A percentile compares a stretch with the other conserved stretches of the same genome.
phyloP scores from a whole-genome alignment of 2,797 vertebrate genomes.

The Sternarchorhynchus goeldii region DNA sequence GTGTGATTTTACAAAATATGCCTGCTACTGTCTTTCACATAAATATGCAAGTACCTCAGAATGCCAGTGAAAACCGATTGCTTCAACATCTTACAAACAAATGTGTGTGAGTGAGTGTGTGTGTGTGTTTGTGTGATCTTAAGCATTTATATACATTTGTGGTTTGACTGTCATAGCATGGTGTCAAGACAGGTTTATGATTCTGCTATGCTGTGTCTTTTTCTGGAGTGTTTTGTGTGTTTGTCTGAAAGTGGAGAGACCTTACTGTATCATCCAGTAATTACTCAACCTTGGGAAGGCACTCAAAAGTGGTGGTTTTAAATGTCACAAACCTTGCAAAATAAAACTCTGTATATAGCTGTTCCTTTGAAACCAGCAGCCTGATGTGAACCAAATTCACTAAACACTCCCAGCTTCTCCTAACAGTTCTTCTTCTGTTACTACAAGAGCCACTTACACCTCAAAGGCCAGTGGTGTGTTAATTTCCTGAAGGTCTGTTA shows the following conservation, averaged over 20 bases:
- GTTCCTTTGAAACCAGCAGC: neutral
- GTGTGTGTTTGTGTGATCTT: slow-evolving; percentile 9
- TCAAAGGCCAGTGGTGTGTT: neutral
- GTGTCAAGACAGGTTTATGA: neutral
- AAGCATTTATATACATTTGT: neutral
- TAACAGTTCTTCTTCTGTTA: neutral
- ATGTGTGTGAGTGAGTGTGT: slow-evolving; percentile 20
- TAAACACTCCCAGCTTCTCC: neutral
- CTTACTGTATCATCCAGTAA: neutral
- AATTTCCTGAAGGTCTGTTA: neutral
- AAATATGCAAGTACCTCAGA: slow-evolving; percentile 20
- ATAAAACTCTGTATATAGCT: neutral
- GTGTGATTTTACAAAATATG: neutral
- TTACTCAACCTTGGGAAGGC: neutral
- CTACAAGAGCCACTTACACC: too few species aligned
- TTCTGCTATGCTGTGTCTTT: neutral
- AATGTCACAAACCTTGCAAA: neutral
- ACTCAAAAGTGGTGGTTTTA: neutral
- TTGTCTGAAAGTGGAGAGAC: neutral
- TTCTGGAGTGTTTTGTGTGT: slow-evolving; percentile 14
- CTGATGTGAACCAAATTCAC: neutral
- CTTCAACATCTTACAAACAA: slow-evolving; percentile 41
- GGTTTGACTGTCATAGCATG: neutral
- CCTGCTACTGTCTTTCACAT: slow-evolving; percentile 13
- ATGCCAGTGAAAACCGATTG: slow-evolving; percentile 32